These are phyloP conservation scores for Drosophila sturtevanti DNA, from an alignment of 1,140 invertebrate genomes.

Conservation along the genomic window DNA sequence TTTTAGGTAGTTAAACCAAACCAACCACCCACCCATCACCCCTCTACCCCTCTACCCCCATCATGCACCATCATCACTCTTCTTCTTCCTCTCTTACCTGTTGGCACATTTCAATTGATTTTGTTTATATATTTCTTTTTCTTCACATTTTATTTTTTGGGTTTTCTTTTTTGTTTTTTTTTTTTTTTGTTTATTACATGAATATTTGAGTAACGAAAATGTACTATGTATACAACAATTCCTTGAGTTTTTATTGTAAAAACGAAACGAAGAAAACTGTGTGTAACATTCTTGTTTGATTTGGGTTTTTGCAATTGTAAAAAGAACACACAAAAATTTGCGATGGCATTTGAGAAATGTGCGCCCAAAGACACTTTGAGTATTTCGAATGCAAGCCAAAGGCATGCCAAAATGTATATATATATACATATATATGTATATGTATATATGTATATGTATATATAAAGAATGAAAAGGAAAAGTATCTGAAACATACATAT, in stretches of 20 bases:
- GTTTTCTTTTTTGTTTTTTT: neutral
- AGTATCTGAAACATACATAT: slow-evolving; percentile 50
- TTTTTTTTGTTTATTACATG: neutral
- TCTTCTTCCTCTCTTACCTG: neutral
- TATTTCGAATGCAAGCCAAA: slow-evolving; percentile 7
- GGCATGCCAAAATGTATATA: slow-evolving; percentile 2
- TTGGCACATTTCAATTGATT: slow-evolving; percentile 3
- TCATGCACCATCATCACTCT: fast-evolving
- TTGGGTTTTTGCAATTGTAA: slow-evolving; percentile 14
- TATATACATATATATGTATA: neutral
- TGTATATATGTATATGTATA: neutral
- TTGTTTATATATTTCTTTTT: neutral
- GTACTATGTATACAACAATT: neutral
- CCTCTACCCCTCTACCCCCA: no score
- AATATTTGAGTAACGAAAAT: neutral
- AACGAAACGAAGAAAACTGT: neutral
- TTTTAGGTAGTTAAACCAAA: no score
- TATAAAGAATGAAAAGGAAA: slow-evolving; percentile 50
- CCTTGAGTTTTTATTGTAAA: neutral
- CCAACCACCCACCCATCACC: no score
- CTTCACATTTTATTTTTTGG: neutral
- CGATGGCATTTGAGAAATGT: slow-evolving; percentile 70
- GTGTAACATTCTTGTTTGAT: slow-evolving; percentile 9
- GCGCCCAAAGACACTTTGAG: slow-evolving; percentile 42
- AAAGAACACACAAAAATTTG: slow-evolving; percentile 51